A percentile compares a stretch with the other conserved stretches of the same genome.
phyloP scores from a whole-genome alignment of 2,113 vertebrate genomes.

The Hippoglossus stenolepis region DNA sequence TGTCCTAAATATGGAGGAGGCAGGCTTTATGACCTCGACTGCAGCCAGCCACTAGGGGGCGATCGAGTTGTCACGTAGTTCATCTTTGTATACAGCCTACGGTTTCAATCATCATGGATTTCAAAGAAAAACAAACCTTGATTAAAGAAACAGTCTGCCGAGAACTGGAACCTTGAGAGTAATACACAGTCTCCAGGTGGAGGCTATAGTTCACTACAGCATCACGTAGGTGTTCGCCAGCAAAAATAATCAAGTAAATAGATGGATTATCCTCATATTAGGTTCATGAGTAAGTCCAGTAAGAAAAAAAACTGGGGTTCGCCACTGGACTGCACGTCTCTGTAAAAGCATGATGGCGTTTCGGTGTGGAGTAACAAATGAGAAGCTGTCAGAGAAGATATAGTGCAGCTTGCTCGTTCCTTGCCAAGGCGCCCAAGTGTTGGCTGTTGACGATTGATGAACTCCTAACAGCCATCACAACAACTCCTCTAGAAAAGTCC shows the following conservation, averaged over 20 bases:
- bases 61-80: too few species aligned
- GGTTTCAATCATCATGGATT: neutral
- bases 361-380: constrained; percentile 33
- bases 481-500: constrained; percentile 14
- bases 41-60: too few species aligned
- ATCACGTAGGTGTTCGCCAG: neutral
- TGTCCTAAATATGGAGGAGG: too few species aligned
- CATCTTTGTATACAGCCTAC: too few species aligned
- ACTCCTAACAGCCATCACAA: constrained; percentile 26
- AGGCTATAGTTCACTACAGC: neutral
- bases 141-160: neutral
- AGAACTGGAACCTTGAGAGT: neutral
- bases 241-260: too few species aligned
- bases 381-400: constrained; percentile 40
- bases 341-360: constrained; percentile 23
- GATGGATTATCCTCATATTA: neutral
- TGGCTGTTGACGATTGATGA: constrained; percentile 37
- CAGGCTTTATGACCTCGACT: too few species aligned
- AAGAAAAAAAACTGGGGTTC: neutral
- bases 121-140: neutral
- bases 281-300: neutral
- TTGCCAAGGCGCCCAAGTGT: constrained; percentile 19
- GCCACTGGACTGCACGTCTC: constrained; percentile 1
- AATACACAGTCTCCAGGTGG: constrained; percentile 1
- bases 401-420: neutral